Percentiles rank a stretch among this genome's conserved stretches.
Evolutionary conservation across 1,140 invertebrate genomes (phyloP).

Genomic region (Dreissena rostriformis): DNA sequence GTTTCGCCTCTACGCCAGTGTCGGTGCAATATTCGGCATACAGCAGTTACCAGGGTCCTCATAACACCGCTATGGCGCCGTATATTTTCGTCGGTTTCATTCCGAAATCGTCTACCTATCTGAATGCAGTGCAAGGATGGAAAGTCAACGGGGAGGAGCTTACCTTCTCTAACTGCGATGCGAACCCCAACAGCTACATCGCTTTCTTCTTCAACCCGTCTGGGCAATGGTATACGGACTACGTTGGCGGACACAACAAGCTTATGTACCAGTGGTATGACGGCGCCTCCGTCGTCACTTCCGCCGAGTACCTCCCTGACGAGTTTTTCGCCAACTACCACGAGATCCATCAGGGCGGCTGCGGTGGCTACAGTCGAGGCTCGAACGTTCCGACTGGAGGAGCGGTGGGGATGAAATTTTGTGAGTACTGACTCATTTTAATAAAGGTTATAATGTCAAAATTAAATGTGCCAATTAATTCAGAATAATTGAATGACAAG

Average conservation of each 20-base stretch:
- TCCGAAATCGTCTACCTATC: neutral
- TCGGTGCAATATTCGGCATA: slow-evolving; percentile 21
- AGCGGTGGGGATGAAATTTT: slow-evolving; percentile 31
- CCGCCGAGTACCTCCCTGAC: neutral
- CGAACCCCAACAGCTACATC: slow-evolving; percentile 39
- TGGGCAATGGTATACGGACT: neutral
- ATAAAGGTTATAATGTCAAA: too few relatives aligned
- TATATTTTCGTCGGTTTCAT: slow-evolving; percentile 37
- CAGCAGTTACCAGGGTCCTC: slow-evolving; percentile 2
- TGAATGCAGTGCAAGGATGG: slow-evolving; percentile 2
- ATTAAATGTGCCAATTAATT: too few relatives aligned
- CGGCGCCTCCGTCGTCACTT: neutral
- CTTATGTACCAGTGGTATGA: slow-evolving; percentile 31
- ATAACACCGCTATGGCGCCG: slow-evolving; percentile 24
- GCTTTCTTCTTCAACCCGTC: slow-evolving; percentile 30
- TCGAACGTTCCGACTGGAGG: neutral
- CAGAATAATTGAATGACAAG: too few relatives aligned
- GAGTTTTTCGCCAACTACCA: slow-evolving; percentile 36
- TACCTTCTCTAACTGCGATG: slow-evolving; percentile 39
- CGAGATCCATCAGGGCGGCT: slow-evolving; percentile 53
- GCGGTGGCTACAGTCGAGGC: slow-evolving; percentile 41
- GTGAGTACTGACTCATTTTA: neutral
- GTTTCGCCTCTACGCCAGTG: neutral
- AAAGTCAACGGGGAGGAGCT: slow-evolving; percentile 18
- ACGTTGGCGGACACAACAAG: neutral